Evolutionary conservation across 2,113 vertebrate species (phyloP), one percentile per base, ranked within the genome.

Genomic region (Lycaon pictus): DNA sequence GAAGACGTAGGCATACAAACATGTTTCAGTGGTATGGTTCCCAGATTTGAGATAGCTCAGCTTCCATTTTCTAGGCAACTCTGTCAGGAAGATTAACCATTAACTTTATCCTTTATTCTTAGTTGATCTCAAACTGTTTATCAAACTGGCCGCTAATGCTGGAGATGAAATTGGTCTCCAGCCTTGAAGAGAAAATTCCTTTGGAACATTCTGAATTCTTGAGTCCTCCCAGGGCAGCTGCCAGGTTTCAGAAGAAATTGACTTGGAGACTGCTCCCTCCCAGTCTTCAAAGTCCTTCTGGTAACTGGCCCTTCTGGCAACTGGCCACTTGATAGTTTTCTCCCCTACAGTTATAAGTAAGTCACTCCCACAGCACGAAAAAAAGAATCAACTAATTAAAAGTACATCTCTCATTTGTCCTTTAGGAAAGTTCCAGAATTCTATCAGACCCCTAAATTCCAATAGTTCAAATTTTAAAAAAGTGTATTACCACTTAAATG

Each of bases 351-450:
- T 69, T 22, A 80, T 25, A 93, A 92, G 56, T 0, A n/a, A 35
- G 56, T 16, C 25, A 60, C 13, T 72, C 17, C 19, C 13, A 5
- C 0, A 13, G 11, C 1, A 86, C 56, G 74, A 3, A 67, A 96
- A 56, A 85, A 63, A 65, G 43, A 29, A 62, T 16, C 2, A 82
- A 16, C 32, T 37, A 35, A 79, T 15, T 58, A 87, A 93, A 93
- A 74, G 27, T 16, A 11, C 7, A 72, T 27, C 53, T 76, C 48
- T 84, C 53, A 81, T 23, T 76, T 19, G 19, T 8, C 48, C 32
- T 67, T 71, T 63, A 83, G 20, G 19, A 87, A 56, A 90, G 27
- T 62, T 80, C 53, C 35, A 96, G 51, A 96, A 69, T 27, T 90
- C 23, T 6, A 81, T 35, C 55, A 77, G 72, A 85, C 7, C 43